Evolutionary conservation across 2,888 invertebrate species (phyloP).

Genomic region (Phyllotreta striolata): DNA sequence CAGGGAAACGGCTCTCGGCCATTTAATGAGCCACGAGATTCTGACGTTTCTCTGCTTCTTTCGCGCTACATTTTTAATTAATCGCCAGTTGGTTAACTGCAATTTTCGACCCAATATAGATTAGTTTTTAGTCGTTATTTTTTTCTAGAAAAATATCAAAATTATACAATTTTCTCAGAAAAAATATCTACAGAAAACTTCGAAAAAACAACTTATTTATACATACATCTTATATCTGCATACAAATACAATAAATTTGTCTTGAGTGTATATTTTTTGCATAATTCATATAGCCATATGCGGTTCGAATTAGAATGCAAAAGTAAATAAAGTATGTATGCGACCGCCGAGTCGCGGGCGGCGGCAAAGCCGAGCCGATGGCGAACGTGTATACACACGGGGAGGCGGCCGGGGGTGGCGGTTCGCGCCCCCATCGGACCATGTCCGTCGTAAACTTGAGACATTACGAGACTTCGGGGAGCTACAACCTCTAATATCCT

Average conservation of each 20-base stretch:
- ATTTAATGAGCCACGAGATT: slow-evolving; percentile 14
- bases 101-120: too few species aligned
- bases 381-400: neutral
- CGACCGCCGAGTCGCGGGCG: slow-evolving; percentile 25
- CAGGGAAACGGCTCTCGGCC: slow-evolving; percentile 5
- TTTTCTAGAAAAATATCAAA: too few species aligned
- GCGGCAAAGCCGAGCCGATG: too few species aligned
- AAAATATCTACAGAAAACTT: too few species aligned
- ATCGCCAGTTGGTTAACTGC: neutral
- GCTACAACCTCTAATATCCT: slow-evolving; percentile 32
- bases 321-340: slow-evolving; percentile 47
- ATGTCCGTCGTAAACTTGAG: slow-evolving; percentile 43
- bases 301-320: slow-evolving; percentile 45
- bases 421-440: slow-evolving; percentile 29
- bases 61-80: slow-evolving; percentile 15
- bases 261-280: slow-evolving; percentile 6
- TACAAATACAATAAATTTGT: too few species aligned
- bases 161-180: too few species aligned
- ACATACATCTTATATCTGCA: too few species aligned
- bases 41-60: slow-evolving; percentile 9
- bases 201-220: too few species aligned
- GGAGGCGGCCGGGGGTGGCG: slow-evolving; percentile 6
- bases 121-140: too few species aligned
- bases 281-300: slow-evolving; percentile 25
- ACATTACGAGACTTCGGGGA: slow-evolving; percentile 45